phyloP scores from a whole-genome alignment of 2,797 vertebrate species.

The Babyrousa celebensis region DNA sequence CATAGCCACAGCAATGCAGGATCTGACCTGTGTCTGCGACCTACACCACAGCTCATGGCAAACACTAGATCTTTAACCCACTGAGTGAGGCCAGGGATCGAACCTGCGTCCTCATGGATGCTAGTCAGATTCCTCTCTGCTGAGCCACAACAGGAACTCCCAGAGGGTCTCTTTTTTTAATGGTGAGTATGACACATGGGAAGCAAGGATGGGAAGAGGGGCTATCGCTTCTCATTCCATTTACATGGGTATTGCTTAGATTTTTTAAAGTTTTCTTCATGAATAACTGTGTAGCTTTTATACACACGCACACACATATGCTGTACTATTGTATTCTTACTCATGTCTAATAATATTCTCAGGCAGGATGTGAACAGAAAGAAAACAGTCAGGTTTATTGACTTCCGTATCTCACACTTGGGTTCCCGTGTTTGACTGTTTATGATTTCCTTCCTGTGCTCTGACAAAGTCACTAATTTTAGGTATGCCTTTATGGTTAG shows the following conservation, averaged over 20 bases:
- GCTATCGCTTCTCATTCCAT: neutral
- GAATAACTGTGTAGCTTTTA: neutral
- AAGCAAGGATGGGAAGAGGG: neutral
- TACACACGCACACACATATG: neutral
- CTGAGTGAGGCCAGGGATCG: no score
- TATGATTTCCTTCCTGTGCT: conserved; percentile 91
- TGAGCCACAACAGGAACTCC: no score
- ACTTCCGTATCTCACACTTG: conserved; percentile 70
- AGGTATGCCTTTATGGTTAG: conserved; percentile 58
- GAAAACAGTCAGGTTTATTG: conserved; percentile 39
- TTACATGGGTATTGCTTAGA: neutral
- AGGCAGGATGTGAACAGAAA: conserved; percentile 82
- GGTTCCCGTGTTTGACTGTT: conserved; percentile 70
- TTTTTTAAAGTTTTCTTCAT: neutral
- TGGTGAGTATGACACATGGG: neutral
- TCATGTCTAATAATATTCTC: conserved; percentile 41
- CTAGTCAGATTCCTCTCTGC: no score
- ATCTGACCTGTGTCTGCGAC: no score
- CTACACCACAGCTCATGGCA: no score
- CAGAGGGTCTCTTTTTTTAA: neutral
- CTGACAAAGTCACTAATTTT: conserved; percentile 82
- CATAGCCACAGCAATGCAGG: no score
- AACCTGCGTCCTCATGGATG: no score
- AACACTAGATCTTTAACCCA: no score
- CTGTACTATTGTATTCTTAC: no score